Conservation (phyloP, 2,797 vertebrate species). For the Anguilla obscura region DNA sequence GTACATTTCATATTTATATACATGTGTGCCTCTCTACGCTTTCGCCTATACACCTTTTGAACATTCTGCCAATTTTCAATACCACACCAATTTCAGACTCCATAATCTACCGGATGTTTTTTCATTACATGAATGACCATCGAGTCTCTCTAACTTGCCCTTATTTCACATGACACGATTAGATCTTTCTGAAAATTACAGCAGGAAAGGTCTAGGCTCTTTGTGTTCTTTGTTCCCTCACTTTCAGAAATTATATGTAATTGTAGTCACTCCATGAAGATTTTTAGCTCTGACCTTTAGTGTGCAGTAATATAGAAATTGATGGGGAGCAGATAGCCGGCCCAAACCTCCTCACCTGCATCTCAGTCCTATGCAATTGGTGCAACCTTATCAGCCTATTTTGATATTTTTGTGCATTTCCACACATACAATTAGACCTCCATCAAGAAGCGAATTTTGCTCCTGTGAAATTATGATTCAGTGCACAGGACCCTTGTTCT, state of each 20-base stretch:
- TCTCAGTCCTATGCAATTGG: conserved; percentile 60
- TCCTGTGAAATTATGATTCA: conserved; percentile 75
- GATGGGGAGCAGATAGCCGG: conserved; percentile 69
- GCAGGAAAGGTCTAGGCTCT: conserved; percentile 79
- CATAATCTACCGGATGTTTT: conserved; percentile 59
- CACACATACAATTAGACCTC: conserved; percentile 72
- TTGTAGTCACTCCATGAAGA: conserved; percentile 77
- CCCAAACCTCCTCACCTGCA: conserved; percentile 60
- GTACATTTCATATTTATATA: conserved; percentile 36
- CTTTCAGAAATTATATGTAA: conserved; percentile 88
- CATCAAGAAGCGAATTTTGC: conserved; percentile 73
- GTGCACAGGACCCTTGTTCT: conserved; percentile 62
- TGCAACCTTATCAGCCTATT: conserved; percentile 50
- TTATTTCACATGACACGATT: conserved; percentile 80
- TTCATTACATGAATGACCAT: conserved; percentile 64
- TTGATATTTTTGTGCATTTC: conserved; percentile 64
- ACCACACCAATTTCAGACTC: conserved; percentile 52
- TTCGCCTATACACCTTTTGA: conserved; percentile 36
- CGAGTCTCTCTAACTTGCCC: conserved; percentile 62
- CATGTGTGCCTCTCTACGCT: background rate
- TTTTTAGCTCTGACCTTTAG: conserved; percentile 80
- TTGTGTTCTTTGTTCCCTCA: conserved; percentile 76
- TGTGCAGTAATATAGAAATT: conserved; percentile 78
- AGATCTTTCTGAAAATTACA: conserved; percentile 81
- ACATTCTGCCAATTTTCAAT: conserved; percentile 51